Base-by-base conservation (phyloP, 2,888 invertebrate genomes). In the Acronicta alni region DNA sequence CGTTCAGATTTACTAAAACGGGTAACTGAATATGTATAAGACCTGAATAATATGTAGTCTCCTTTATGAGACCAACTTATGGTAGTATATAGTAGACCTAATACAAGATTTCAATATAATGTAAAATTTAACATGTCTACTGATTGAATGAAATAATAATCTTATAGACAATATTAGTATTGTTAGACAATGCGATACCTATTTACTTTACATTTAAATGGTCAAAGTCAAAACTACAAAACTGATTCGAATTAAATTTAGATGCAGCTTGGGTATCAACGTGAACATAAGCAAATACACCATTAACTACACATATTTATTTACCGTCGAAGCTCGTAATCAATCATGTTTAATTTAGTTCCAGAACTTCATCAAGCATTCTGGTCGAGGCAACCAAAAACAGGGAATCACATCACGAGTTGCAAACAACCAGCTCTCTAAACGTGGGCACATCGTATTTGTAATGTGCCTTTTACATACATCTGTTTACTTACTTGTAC, bases 321-420 rank as follows among this genome's bases (percentile, higher is more conserved):
- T 68, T 73, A 18, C 30, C 23, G 39, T 37, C 37, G 26, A 42
- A 59, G 18, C 17, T 41, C 23, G 64, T 48, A 68, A 75, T 78
- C 79, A 75, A 77, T 69, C 67, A 77, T 71, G 68, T 75, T 68
- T 71, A 73, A 67, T 72, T 65, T 77, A 57, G 62, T 64, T 60
- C 20, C 51, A 54, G 57, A 52, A 53, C 23, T 80, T 81, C 75
- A 82, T 83, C 75, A 72, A 53, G 69, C 52, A 84, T 83, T 83
- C 72, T 61, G 57, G 48, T 57, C 66, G 47, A 41, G 54, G 35
- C 46, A 30, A 43, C 69, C 73, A 67, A 77, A 77, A 80, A 76
- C 75, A 51, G 58, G 68, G 60, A 77, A 74, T 64, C 72, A 60
- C 69, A 72, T 73, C 76, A 80, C 78, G 82, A 68, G 56, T 66